phyloP scores from a whole-genome alignment of 2,797 vertebrate species.

The Botia almorhae region DNA sequence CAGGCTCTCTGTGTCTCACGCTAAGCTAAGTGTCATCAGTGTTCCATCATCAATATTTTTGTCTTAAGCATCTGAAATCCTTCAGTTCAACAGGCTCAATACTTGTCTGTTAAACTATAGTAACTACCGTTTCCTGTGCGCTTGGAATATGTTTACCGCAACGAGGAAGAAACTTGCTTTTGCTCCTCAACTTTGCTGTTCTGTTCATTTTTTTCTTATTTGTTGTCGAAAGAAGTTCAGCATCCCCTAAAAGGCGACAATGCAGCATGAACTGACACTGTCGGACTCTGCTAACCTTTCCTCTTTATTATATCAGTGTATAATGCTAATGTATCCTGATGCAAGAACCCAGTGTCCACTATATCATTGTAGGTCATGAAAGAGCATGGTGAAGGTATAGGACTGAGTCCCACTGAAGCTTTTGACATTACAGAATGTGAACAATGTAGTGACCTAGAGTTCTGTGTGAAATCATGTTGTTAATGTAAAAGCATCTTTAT shows the following conservation, averaged over 20 bases:
- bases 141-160: conserved; percentile 14
- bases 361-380: conserved; percentile 10
- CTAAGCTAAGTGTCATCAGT: conserved; percentile 52
- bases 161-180: conserved; percentile 12
- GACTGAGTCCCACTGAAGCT: conserved; percentile 41
- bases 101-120: background rate
- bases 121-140: conserved; percentile 9
- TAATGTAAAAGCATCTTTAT: conserved; percentile 8
- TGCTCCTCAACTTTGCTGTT: background rate
- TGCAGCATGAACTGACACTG: conserved; percentile 17
- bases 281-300: conserved; percentile 10
- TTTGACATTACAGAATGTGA: background rate
- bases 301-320: conserved; percentile 6
- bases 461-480: background rate
- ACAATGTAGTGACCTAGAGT: background rate
- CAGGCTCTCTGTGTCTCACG: conserved; percentile 18
- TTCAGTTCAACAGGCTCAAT: background rate
- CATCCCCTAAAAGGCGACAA: background rate
- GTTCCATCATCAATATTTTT: conserved; percentile 34
- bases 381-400: conserved; percentile 32
- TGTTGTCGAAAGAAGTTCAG: background rate
- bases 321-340: conserved; percentile 55
- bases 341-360: conserved; percentile 59
- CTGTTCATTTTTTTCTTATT: conserved; percentile 7
- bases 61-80: conserved; percentile 11